Evolutionary conservation across 2,797 vertebrate species (phyloP), one percentile per base, ranked within the genome.

Genomic region (Clarias fuscus): DNA sequence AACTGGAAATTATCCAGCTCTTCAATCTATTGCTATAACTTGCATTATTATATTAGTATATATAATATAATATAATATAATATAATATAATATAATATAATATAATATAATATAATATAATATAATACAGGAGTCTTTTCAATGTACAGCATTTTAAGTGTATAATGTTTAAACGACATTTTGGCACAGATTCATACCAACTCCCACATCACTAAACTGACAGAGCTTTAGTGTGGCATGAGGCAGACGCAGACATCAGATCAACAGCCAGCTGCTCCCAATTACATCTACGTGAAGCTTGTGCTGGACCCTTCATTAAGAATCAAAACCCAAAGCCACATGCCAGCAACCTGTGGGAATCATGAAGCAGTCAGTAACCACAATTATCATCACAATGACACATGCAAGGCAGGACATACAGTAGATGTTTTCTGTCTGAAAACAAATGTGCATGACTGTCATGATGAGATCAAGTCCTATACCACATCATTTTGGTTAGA

Each of bases 251-350:
- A 84, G 88, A 87, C 84, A 79, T 89, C 64, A 83, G 79, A 89
- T 89, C 86, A 85, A 73, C 83, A 83, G 24, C 24, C 85, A 82
- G 77, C 88, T 89, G 88, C 56, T 85, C 48, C 73, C 83, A 87
- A 85, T 87, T 89, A 89, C 67, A 87, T 70, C 61, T 64, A 24
- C 65, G 62, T n/a, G 73, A 85, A 61, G 65, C 83, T 79, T 85
- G 79, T 80, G 67, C 82, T 67, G 86, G 83, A 83, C 78, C 58
- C 58, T 83, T 89, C 80, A 87, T 89, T 89, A 89, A 59, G 84
- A 87, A 87, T 80, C n/a, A 85, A 87, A 87, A 79, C 80, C 72
- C 83, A 85, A 84, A 87, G 80, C 86, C 88, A 87, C 84, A 87
- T 87, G 83, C 79, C 73, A 59, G 79, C 62, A 85, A 61, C 64